These are phyloP conservation scores for Periplaneta americana DNA, from an alignment of 1,140 invertebrate species.

Conservation along the genomic window DNA sequence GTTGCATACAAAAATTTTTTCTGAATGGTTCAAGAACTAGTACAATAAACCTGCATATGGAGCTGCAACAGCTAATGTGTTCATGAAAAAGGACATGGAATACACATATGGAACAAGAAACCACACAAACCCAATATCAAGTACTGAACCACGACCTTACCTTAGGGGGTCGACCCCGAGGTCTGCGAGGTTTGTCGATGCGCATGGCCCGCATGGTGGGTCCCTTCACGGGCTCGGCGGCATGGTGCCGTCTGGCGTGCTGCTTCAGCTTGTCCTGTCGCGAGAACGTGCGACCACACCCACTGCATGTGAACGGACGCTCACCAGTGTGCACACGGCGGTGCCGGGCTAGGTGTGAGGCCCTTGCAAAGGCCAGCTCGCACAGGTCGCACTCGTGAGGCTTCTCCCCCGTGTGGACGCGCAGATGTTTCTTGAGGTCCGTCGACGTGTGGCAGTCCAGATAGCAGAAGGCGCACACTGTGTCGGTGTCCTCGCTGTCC, in stretches of 20 bases:
- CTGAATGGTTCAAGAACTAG: no score
- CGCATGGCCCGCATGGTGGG: neutral
- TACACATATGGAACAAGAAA: no score
- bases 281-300: conserved; percentile 22
- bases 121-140: no score
- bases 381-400: conserved; percentile 40
- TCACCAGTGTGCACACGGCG: conserved; percentile 48
- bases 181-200: neutral
- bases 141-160: no score
- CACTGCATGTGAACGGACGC: conserved; percentile 36
- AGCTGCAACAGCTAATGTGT: no score
- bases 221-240: neutral
- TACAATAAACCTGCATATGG: no score
- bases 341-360: conserved; percentile 42
- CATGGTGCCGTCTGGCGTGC: conserved; percentile 20
- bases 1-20: no score
- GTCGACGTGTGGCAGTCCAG: neutral
- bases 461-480: neutral
- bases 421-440: neutral
- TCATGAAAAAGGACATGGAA: no score
- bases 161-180: neutral
- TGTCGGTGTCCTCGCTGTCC: neutral
- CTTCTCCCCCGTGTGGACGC: conserved; percentile 43
- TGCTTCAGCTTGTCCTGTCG: conserved; percentile 25
- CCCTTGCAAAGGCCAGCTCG: conserved; percentile 44